Percentiles rank a stretch among this genome's conserved stretches.
Evolutionary conservation across 2,113 vertebrate genomes (phyloP).

Genomic region (Siniperca knerii): DNA sequence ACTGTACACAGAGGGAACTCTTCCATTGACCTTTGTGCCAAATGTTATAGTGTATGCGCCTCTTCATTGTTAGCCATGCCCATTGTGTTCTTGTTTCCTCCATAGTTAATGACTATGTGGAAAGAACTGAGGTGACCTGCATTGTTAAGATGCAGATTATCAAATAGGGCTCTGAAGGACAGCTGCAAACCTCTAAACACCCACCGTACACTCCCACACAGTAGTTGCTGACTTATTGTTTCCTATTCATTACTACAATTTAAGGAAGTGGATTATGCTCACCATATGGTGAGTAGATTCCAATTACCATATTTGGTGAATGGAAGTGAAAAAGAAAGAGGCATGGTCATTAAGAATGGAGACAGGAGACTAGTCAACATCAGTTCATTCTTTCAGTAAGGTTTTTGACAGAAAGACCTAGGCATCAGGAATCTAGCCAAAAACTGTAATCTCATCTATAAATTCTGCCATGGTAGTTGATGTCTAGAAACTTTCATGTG

Average conservation of each 20-base stretch:
- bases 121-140: slow-evolving; percentile 51
- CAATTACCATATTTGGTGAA: slow-evolving; percentile 24
- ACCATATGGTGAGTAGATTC: background rate
- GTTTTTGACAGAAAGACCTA: slow-evolving; percentile 28
- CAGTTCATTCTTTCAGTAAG: background rate
- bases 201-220: background rate
- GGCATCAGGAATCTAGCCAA: background rate
- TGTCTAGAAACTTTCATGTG: slow-evolving; percentile 22
- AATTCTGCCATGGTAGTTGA: slow-evolving; percentile 10
- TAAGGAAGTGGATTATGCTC: slow-evolving; percentile 37
- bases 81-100: slow-evolving; percentile 79
- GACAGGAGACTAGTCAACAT: background rate
- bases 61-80: slow-evolving; percentile 64
- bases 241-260: slow-evolving; percentile 30
- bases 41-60: background rate
- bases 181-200: background rate
- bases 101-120: slow-evolving; percentile 50
- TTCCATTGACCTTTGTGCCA: slow-evolving; percentile 48
- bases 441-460: slow-evolving; percentile 34
- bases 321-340: slow-evolving; percentile 17
- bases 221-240: background rate
- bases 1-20: slow-evolving; percentile 31
- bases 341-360: background rate
- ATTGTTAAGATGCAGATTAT: slow-evolving; percentile 48
- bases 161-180: slow-evolving; percentile 9